These are phyloP conservation scores for Syrrhaptes paradoxus DNA, from an alignment of 2,113 vertebrate species.

Conservation along the genomic window DNA sequence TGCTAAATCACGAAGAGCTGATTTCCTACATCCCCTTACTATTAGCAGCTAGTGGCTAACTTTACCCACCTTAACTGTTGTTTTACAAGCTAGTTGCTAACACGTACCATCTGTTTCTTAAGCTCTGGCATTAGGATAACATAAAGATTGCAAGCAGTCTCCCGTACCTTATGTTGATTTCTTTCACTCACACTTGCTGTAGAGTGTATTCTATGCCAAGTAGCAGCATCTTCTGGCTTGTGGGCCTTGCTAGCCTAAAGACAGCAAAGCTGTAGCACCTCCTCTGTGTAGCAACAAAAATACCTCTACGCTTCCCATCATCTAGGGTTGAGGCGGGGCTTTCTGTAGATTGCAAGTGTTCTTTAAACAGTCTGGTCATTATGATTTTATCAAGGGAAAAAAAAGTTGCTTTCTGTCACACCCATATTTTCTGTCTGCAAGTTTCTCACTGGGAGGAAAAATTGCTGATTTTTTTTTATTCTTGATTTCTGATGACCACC, in stretches of 20 bases:
- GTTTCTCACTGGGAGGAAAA: neutral
- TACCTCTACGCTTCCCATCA: neutral
- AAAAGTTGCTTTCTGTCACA: neutral
- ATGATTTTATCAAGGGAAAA: neutral
- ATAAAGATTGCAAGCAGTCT: neutral
- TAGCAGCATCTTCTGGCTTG: neutral
- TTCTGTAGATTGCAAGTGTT: neutral
- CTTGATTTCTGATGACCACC: neutral
- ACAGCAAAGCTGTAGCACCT: neutral
- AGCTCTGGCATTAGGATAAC: neutral
- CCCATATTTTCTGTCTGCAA: neutral
- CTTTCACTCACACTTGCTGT: accelerated
- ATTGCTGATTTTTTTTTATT: neutral
- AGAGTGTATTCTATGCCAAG: neutral
- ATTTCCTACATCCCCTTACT: neutral
- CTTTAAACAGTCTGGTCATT: neutral
- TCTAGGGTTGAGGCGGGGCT: neutral
- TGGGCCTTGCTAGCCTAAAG: neutral
- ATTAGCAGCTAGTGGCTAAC: neutral
- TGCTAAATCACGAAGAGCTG: neutral
- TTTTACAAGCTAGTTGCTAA: neutral
- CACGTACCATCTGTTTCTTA: neutral
- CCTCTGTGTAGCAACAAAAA: neutral
- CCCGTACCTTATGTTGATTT: neutral
- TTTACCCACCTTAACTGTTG: neutral